Evolutionary conservation across 2,888 invertebrate species (phyloP), one percentile per base, ranked within the genome.

Genomic region (Melanotus villosus): DNA sequence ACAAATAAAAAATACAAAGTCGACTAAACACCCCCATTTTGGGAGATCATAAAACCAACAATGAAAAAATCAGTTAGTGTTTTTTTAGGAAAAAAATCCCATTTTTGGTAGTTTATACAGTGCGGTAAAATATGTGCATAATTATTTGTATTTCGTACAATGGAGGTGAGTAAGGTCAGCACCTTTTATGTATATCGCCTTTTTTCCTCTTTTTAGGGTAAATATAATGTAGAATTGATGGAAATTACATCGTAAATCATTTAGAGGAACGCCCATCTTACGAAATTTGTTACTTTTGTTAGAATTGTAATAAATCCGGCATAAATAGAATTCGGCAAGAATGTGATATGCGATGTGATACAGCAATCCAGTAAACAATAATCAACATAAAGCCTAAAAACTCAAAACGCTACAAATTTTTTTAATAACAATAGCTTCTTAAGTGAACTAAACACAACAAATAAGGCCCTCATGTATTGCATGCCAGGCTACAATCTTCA

Each of bases 121-220:
- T 52, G 60, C 43, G 54, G 60, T 66, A 60, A 70, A 66, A 66
- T 70, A 70, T 70, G 70, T 43, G 56, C 66, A 70, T 70, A 70
- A 60, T 65, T 52, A 59, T 66, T 63, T 63, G 62, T 26, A 50
- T 52, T 70, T 30, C 45, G 41, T 47, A 59, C 45, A 66, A 66
- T 58, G 56, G 23, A 62, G 66, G 66, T 66, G 66, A 60, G 60
- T 63, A 52, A 70, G 66, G 70, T 70, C 57, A 57, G 2, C 18
- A 47, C 36, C 36, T 63, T 64, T 68, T 36, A 54, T 47, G 47
- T 26, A 41, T 45, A 23, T 52, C n/a, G 18, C 19, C 30, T 63
- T 59, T 68, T 64, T 64, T 18, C 23, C 14, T 43, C n/a, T 65
- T 68, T 68, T 68, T 52, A 32, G 68, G 68, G 59, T 59, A 68